Evolutionary conservation across 2,113 vertebrate genomes (phyloP).

Genomic region (Uropsilus gracilis): DNA sequence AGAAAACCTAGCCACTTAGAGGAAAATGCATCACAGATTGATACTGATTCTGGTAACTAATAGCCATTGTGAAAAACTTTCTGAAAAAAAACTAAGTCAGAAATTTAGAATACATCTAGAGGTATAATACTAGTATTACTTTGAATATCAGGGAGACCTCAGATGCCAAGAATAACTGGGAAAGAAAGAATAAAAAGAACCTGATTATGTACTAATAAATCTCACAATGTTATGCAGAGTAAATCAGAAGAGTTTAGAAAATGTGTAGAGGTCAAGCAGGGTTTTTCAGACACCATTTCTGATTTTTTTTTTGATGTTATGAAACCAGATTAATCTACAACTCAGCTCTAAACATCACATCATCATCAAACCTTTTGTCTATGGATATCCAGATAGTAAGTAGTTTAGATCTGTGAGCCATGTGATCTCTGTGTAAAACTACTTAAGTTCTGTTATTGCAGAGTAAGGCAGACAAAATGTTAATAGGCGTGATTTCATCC

Average conservation of each 20-base stretch:
- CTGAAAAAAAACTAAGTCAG: neutral
- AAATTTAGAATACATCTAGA: neutral
- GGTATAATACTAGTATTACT: neutral
- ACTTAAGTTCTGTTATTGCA: neutral
- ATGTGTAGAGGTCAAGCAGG: neutral
- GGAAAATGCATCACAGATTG: neutral
- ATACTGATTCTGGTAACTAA: neutral
- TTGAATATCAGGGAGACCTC: neutral
- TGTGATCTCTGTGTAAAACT: neutral
- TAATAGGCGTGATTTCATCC: neutral
- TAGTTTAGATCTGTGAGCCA: neutral
- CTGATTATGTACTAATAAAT: neutral
- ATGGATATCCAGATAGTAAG: neutral
- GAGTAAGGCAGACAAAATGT: neutral
- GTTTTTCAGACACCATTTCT: neutral
- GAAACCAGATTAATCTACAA: neutral
- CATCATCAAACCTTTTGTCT: neutral
- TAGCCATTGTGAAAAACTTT: neutral
- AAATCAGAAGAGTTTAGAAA: neutral
- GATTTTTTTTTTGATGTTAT: neutral
- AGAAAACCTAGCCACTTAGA: neutral
- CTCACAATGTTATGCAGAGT: neutral
- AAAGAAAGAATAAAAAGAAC: neutral
- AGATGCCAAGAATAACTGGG: neutral
- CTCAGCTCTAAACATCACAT: neutral